Percentiles rank a stretch among this genome's conserved stretches.
These are phyloP conservation scores for Chaetodon trifasciatus DNA, from an alignment of 2,797 vertebrate genomes.

Conservation along the genomic window DNA sequence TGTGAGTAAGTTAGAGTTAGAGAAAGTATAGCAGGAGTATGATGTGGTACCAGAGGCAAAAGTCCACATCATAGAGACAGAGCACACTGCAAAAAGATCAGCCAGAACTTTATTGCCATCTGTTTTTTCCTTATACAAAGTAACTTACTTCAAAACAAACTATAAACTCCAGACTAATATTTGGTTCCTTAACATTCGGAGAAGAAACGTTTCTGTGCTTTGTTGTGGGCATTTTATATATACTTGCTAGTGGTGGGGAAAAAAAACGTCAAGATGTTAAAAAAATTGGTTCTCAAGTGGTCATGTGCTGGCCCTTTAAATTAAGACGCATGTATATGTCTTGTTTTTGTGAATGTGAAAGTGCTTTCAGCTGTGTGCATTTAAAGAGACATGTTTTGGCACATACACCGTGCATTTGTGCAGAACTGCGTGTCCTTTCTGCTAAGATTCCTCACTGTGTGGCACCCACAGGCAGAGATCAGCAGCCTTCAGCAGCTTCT, in stretches of 20 bases:
- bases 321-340: slow-evolving; percentile 19
- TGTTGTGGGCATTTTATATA: slow-evolving; percentile 37
- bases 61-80: neutral
- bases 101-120: slow-evolving; percentile 45
- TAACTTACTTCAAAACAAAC: slow-evolving; percentile 49
- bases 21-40: neutral
- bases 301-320: slow-evolving; percentile 1
- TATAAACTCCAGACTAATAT: slow-evolving; percentile 33
- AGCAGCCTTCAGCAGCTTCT: slow-evolving; percentile 93
- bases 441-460: slow-evolving; percentile 44
- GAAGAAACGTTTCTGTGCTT: slow-evolving; percentile 12
- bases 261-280: neutral
- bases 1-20: neutral
- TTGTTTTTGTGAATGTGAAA: slow-evolving; percentile 17
- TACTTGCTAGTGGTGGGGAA: slow-evolving; percentile 4
- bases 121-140: slow-evolving; percentile 43
- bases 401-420: neutral
- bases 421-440: slow-evolving; percentile 3
- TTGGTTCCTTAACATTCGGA: slow-evolving; percentile 7
- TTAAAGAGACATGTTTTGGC: slow-evolving; percentile 30
- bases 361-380: slow-evolving; percentile 6
- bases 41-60: neutral
- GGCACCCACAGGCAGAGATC: slow-evolving; percentile 90
- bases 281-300: slow-evolving; percentile 1
- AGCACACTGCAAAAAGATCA: slow-evolving; percentile 37